Evolutionary conservation across 2,113 vertebrate species (phyloP), one percentile per base, ranked within the genome.

Genomic region (Oriolus oriolus): DNA sequence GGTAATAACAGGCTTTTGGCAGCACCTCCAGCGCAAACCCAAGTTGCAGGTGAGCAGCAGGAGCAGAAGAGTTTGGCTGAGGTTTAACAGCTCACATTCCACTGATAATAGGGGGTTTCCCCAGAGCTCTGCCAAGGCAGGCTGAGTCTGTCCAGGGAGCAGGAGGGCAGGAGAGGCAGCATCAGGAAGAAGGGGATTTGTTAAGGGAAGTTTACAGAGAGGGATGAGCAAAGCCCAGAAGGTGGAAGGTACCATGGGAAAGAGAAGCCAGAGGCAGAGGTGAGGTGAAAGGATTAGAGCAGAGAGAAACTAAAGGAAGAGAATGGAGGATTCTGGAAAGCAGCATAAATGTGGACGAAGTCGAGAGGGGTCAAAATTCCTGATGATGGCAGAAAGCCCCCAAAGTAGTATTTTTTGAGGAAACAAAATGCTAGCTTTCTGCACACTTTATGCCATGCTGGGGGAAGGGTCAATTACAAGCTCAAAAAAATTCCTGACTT

Each of bases 1-100:
- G 91, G 92, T 95, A 97, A 97, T 96, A 97, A 94, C 73, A 93
- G 91, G 86, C 73, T 91, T 94, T 80, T 95, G 90, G 73, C 87
- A 91, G 84, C 9, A 57, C 63, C 65, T 88, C 45, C 81, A 88
- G 68, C 9, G 18, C 77, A 90, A 93, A 86, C 47, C 54, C 75
- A 86, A 91, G 68, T 60, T 83, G 92, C 74, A 96, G 92, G 96
- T 93, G 96, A 94, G 69, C 93, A 88, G 93, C 77, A 68, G 84
- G 65, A 89, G 63, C 87, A 50, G 56, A 35, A 65, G 63, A 70
- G 68, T 82, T 94, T 95, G 95, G 85, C 76, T 94, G 44, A 71
- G 66, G 56, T 86, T 95, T 91, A 91, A 71, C 52, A 57, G 49
- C 42, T 82, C 56, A 35, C 33, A 59, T 93, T 88, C 31, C 75